These are phyloP conservation scores for Pristionchus japonicus DNA, from an alignment of 2,888 invertebrate species.

Conservation along the genomic window DNA sequence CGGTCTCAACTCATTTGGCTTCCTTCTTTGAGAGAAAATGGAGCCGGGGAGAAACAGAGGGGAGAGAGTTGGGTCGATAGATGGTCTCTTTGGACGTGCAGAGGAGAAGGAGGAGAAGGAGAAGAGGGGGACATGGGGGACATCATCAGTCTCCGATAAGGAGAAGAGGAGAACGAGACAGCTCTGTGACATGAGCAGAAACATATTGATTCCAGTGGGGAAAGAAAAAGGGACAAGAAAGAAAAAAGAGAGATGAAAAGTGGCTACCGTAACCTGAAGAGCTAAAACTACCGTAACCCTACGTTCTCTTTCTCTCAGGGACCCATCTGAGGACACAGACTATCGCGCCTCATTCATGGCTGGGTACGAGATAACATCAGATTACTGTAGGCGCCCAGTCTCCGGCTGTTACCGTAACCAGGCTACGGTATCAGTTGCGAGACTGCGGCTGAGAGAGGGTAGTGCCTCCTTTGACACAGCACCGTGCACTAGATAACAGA, in stretches of 20 bases:
- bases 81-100: slow-evolving; percentile 17
- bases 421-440: background rate
- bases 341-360: slow-evolving; percentile 41
- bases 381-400: slow-evolving; percentile 37
- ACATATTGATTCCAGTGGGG: background rate
- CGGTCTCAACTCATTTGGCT: slow-evolving; percentile 43
- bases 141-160: slow-evolving; percentile 40
- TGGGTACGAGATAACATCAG: slow-evolving; percentile 24
- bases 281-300: background rate
- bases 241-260: background rate
- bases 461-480: slow-evolving; percentile 40
- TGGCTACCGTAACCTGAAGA: background rate
- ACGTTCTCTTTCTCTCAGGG: slow-evolving; percentile 17
- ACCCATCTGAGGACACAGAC: slow-evolving; percentile 43
- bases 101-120: background rate
- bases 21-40: slow-evolving; percentile 5
- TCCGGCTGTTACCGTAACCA: background rate
- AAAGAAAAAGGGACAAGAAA: background rate
- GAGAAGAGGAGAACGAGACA: slow-evolving; percentile 5
- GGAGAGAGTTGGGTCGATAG: background rate
- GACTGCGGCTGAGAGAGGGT: slow-evolving; percentile 10
- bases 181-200: slow-evolving; percentile 9
- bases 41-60: slow-evolving; percentile 33
- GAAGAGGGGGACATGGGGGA: background rate
- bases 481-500: background rate